Conservation (phyloP, 2,113 vertebrate species). For the Seriola rivoliana region DNA sequence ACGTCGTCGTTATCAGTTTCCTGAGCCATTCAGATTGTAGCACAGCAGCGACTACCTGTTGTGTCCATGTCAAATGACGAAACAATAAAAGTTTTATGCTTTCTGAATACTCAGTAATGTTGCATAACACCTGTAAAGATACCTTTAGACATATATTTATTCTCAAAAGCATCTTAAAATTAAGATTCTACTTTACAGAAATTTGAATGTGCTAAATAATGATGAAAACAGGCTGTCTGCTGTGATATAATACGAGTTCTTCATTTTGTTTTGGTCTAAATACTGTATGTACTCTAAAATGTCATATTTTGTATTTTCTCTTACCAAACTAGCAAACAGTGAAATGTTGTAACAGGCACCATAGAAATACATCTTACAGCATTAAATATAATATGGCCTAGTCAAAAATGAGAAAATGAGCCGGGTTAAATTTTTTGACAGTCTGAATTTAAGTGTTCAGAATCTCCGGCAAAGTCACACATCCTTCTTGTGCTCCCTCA, state of each 20-base stretch:
- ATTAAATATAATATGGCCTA: slow-evolving; percentile 2
- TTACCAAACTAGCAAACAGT: background rate
- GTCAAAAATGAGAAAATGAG: background rate
- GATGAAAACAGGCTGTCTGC: background rate
- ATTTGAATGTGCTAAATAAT: background rate
- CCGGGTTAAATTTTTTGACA: background rate
- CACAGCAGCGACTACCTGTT: slow-evolving; percentile 19
- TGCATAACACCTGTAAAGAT: background rate
- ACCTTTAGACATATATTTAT: slow-evolving; percentile 14
- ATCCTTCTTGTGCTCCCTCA: slow-evolving; percentile 10
- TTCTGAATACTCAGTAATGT: background rate
- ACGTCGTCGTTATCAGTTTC: slow-evolving; percentile 49
- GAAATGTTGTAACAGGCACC: slow-evolving; percentile 27
- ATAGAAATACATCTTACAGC: slow-evolving; percentile 7
- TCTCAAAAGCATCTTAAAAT: background rate
- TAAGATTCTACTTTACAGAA: background rate
- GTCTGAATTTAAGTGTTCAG: background rate
- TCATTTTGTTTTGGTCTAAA: background rate
- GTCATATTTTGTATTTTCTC: background rate
- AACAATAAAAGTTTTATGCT: slow-evolving; percentile 6
- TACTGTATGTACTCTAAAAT: background rate
- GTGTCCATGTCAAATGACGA: slow-evolving; percentile 7
- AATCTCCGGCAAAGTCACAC: background rate
- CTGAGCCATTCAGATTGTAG: slow-evolving; percentile 57
- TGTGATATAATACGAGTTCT: background rate